phyloP scores from a whole-genome alignment of 2,888 invertebrate species.

The Orthosia gothica region DNA sequence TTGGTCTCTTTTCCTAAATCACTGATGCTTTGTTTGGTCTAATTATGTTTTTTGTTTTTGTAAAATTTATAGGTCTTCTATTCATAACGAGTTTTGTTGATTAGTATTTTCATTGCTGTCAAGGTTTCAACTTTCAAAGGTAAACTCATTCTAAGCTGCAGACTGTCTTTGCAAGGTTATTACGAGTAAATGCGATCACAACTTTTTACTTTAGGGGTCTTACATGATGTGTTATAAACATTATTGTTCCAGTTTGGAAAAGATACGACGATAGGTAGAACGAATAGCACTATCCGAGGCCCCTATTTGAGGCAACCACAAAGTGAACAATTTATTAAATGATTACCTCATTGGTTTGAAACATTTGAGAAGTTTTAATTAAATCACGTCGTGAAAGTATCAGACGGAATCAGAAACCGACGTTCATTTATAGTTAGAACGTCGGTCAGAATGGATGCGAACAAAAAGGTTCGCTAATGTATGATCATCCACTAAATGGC shows the following conservation, averaged over 20 bases:
- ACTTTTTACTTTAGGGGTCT: too few species aligned
- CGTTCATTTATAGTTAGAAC: background rate
- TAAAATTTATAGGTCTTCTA: background rate
- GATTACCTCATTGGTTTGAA: too few species aligned
- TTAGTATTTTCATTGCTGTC: background rate
- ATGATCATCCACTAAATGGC: background rate
- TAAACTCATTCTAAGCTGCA: background rate
- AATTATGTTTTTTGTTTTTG: background rate
- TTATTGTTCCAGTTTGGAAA: too few species aligned
- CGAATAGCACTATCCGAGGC: too few species aligned
- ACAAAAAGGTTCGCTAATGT: background rate
- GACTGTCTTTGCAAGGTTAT: background rate
- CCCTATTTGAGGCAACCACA: too few species aligned
- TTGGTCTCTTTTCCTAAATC: conserved; percentile 2
- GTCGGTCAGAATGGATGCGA: background rate
- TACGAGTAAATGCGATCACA: too few species aligned
- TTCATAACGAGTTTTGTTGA: background rate
- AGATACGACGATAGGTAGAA: too few species aligned
- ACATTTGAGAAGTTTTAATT: background rate
- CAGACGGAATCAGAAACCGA: background rate
- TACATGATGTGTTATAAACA: too few species aligned
- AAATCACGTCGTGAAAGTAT: background rate
- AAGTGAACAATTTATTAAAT: too few species aligned
- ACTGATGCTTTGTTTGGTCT: background rate
- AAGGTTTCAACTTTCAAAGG: background rate